These are phyloP conservation scores for Balanococcus diminutus DNA, from an alignment of 2,888 invertebrate species.

Conservation along the genomic window DNA sequence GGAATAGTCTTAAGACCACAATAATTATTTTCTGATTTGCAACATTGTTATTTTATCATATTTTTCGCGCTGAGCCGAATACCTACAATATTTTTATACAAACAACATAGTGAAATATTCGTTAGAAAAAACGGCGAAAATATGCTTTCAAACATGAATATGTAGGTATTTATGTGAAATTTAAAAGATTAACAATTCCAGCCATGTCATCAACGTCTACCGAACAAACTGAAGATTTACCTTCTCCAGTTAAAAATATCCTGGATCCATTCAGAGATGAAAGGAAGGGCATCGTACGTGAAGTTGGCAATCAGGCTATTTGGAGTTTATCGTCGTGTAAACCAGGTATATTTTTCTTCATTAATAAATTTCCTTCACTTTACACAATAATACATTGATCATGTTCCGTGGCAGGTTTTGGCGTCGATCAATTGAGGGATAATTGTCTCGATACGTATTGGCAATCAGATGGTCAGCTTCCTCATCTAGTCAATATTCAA, in stretches of 20 bases:
- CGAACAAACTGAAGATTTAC: conserved; percentile 39
- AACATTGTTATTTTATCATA: not conserved
- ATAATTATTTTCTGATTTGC: not conserved
- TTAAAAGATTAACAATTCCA: not conserved
- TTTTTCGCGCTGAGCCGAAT: not conserved
- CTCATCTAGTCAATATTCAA: conserved; percentile 96
- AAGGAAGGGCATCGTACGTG: conserved; percentile 70
- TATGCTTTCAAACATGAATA: not conserved
- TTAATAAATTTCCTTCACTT: not conserved
- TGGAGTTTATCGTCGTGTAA: conserved; percentile 99
- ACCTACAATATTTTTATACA: too few species aligned
- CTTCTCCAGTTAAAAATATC: conserved; percentile 43
- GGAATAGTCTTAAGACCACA: not conserved
- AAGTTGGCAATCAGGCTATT: conserved; percentile 91
- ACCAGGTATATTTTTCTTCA: conserved; percentile 71
- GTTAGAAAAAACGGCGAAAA: not conserved
- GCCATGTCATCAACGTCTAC: conserved; percentile 36
- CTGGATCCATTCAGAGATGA: conserved; percentile 68
- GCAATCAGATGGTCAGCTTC: conserved; percentile 99
- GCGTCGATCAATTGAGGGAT: conserved; percentile 94
- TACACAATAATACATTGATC: not conserved
- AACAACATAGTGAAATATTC: too few species aligned
- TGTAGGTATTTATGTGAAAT: not conserved
- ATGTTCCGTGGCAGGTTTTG: conserved; percentile 72
- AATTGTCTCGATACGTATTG: conserved; percentile 97